Evolutionary conservation across 2,113 vertebrate genomes (phyloP).

Genomic region (Brachyhypopomus occidentalis): DNA sequence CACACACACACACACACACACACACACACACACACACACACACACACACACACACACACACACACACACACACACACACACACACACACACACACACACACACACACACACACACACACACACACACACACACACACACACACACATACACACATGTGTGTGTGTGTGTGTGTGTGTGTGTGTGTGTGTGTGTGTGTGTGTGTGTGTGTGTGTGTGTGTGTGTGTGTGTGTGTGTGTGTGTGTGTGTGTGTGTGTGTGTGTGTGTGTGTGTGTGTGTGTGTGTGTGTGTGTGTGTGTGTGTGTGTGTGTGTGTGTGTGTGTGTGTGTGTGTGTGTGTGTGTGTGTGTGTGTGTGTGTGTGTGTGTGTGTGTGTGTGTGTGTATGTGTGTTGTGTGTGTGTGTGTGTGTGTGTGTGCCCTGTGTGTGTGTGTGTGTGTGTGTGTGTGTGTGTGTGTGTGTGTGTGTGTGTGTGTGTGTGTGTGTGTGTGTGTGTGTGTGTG

Average conservation of each 20-base stretch:
- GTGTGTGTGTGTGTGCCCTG: conserved; percentile 26
- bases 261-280: conserved; percentile 24
- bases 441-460: conserved; percentile 14
- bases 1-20: not conserved
- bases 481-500: conserved; percentile 32
- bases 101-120: not conserved
- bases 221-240: conserved; percentile 36
- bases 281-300: conserved; percentile 36
- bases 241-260: conserved; percentile 1
- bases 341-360: conserved; percentile 36
- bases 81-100: not conserved
- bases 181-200: conserved; percentile 5
- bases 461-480: conserved; percentile 21
- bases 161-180: too few species aligned
- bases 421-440: conserved; percentile 32
- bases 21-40: not conserved
- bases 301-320: conserved; percentile 1
- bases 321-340: conserved; percentile 24
- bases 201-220: conserved; percentile 24
- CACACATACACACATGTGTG: not conserved
- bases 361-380: not conserved
- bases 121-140: not conserved
- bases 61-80: not conserved
- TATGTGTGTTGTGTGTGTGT: conserved; percentile 29
- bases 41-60: too few species aligned